A percentile compares a stretch with the other conserved stretches of the same genome.
phyloP scores from a whole-genome alignment of 2,113 vertebrate species.

The Engraulis encrasicolus region DNA sequence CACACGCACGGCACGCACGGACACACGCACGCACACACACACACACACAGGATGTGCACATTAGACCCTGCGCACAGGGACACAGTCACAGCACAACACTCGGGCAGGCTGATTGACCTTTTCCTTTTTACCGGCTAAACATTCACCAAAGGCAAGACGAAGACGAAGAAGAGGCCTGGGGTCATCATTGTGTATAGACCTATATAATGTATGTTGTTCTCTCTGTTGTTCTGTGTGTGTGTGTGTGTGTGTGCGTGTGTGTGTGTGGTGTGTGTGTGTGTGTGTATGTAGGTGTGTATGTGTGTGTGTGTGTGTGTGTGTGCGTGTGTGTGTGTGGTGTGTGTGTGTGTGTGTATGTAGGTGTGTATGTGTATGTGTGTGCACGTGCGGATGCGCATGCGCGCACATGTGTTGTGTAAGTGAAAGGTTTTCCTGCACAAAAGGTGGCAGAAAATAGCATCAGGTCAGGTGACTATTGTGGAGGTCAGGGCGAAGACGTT shows the following conservation, averaged over 20 bases:
- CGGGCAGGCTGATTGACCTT: neutral
- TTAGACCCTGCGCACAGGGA: neutral
- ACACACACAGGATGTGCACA: neutral
- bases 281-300: neutral
- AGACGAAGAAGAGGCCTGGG: neutral
- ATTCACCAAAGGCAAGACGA: no score
- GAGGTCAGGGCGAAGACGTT: neutral
- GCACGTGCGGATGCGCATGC: neutral
- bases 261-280: no score
- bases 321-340: neutral
- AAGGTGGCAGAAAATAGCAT: neutral
- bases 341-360: neutral
- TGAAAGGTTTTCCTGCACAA: neutral
- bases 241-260: no score
- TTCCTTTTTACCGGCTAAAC: neutral
- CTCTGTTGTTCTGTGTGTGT: no score
- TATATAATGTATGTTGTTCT: no score
- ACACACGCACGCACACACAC: no score
- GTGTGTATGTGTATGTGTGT: neutral
- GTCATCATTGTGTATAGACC: neutral
- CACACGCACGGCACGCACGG: no score
- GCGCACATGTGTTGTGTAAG: neutral
- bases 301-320: conserved; percentile 2
- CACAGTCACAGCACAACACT: neutral
- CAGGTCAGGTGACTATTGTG: neutral